Evolutionary conservation across 2,888 invertebrate genomes (phyloP), one percentile per base, ranked within the genome.

Genomic region (Amphipyra berbera): DNA sequence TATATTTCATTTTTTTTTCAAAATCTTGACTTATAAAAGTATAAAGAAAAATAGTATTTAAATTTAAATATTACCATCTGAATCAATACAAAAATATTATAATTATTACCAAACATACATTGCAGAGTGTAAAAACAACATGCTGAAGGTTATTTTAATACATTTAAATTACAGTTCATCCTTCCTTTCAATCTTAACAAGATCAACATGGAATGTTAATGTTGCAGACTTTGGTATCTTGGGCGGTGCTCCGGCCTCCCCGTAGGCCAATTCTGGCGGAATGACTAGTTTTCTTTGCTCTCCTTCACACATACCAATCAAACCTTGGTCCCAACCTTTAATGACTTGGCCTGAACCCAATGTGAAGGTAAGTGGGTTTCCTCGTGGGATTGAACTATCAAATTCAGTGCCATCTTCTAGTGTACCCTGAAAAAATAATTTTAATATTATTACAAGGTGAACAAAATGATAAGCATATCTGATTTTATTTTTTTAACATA

Each of bases 281-380:
- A 98, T 97, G 4, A 98, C 97, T 42, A 98, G 92, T 84, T 97
- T 98, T 55, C 98, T 95, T 85, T 97, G 97, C 88, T 98, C 98
- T 44, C 98, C 98, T 85, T 97, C 97, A 91, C 98, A 98, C 98
- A 98, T 98, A 52, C 97, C 97, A 66, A 98, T 93, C 1, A 98
- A 94, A 0, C 98, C 98, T 92, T 98, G 97, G 79, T 98, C 98
- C 98, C 98, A 98, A 42, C 98, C 98, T 89, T 97, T 97, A 75
- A 98, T 98, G 3, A 98, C 98, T 91, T 98, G 98, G 0, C 97
- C 97, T 3, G 96, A 95, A 44, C 98, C 98, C 58, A 98, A 92
- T 1, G 97, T 97, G 84, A 98, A 98, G 10, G 97, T 96, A 64
- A 98, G 95, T 0, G 98, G 97, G 72, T 97, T 96, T 27, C 96